A percentile compares a stretch with the other conserved stretches of the same genome.
Conservation (phyloP, 1,140 invertebrate species). For the Copidosoma floridanum region DNA sequence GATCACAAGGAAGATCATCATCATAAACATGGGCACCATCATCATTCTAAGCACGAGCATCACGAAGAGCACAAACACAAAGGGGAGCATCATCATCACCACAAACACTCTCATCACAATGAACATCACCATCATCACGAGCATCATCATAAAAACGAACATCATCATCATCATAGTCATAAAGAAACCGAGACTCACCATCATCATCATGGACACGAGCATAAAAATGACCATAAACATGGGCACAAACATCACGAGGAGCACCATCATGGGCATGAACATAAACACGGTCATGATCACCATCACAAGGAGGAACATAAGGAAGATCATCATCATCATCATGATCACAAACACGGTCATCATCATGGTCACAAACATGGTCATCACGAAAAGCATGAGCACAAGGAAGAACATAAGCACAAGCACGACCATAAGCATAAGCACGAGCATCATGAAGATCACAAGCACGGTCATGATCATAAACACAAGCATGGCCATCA, state of each 20-base stretch:
- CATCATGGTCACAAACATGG: conserved; percentile 8
- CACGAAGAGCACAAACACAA: conserved; percentile 16
- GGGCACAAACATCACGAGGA: conserved; percentile 4
- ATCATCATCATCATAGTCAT: conserved; percentile 22
- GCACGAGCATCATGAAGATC: neutral
- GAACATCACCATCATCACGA: conserved; percentile 24
- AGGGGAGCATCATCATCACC: conserved; percentile 22
- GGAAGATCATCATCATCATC: conserved; percentile 4
- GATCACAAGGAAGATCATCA: conserved; percentile 1
- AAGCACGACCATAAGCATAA: neutral
- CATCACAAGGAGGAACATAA: neutral
- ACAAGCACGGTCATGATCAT: conserved; percentile 3
- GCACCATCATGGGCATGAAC: conserved; percentile 5
- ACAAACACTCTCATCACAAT: conserved; percentile 10
- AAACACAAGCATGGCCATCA: neutral
- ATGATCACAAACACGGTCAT: no score
- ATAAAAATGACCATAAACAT: conserved; percentile 23
- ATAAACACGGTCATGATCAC: conserved; percentile 3
- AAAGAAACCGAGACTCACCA: conserved; percentile 23
- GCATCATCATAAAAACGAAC: conserved; percentile 23
- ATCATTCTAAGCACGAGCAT: conserved; percentile 12
- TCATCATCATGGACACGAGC: conserved; percentile 22
- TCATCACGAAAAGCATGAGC: neutral
- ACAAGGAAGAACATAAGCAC: neutral
- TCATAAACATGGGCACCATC: conserved; percentile 11